Evolutionary conservation across 2,113 vertebrate species (phyloP).

Genomic region (Periophthalmodon schlosseri): DNA sequence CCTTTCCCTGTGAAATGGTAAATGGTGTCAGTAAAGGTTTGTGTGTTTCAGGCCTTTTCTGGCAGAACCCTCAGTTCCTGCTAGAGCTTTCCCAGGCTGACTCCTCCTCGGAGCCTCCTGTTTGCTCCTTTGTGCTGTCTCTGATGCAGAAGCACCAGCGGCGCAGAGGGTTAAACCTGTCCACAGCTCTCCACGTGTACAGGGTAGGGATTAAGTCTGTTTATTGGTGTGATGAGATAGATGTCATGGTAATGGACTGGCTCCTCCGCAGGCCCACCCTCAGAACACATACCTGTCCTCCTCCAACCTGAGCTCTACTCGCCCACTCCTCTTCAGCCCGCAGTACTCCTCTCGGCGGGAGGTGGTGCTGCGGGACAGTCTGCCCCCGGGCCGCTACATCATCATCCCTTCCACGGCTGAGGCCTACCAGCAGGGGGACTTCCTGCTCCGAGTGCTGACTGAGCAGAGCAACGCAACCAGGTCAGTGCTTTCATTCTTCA

Average conservation of each 20-base stretch:
- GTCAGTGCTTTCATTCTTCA: constrained; percentile 44
- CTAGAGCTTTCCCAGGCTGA: constrained; percentile 66
- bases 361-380: constrained; percentile 61
- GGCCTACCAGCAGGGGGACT: constrained; percentile 66
- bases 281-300: constrained; percentile 42
- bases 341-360: constrained; percentile 56
- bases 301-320: constrained; percentile 29
- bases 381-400: constrained; percentile 74
- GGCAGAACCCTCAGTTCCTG: constrained; percentile 77
- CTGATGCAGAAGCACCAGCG: constrained; percentile 80
- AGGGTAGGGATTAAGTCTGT: constrained; percentile 47
- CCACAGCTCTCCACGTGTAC: constrained; percentile 65
- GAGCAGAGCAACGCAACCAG: constrained; percentile 64
- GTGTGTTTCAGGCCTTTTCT: constrained; percentile 57
- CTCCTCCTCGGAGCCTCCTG: constrained; percentile 22
- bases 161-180: constrained; percentile 43
- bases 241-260: background rate
- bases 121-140: constrained; percentile 77
- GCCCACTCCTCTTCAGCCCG: constrained; percentile 35
- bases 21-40: background rate
- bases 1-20: too few relatives aligned
- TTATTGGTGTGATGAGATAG: background rate
- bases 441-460: constrained; percentile 75
- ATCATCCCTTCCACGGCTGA: constrained; percentile 68
- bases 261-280: constrained; percentile 52